A percentile compares a stretch with the other conserved stretches of the same genome.
phyloP scores from a whole-genome alignment of 2,797 vertebrate species.

The Sciaenops ocellatus region DNA sequence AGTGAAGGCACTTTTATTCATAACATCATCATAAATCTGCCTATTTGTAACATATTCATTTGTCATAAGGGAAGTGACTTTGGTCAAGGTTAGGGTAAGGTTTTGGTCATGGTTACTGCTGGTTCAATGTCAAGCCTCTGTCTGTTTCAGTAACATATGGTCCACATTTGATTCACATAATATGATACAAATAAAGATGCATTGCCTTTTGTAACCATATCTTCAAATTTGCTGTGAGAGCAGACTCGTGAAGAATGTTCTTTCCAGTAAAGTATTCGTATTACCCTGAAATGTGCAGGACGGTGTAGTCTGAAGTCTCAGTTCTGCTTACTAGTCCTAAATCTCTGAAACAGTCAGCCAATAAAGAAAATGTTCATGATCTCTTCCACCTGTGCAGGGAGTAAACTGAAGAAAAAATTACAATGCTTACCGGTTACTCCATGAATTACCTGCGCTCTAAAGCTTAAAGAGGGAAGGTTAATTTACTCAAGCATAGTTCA shows the following conservation, averaged over 20 bases:
- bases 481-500: conserved; percentile 34
- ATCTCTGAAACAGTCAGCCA: conserved; percentile 40
- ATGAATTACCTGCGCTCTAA: conserved; percentile 8
- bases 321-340: conserved; percentile 39
- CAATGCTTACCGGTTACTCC: conserved; percentile 16
- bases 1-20: conserved; percentile 2
- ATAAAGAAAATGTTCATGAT: conserved; percentile 40
- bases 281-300: conserved; percentile 46
- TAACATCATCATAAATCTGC: conserved; percentile 12
- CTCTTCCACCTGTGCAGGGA: conserved; percentile 39
- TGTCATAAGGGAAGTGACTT: conserved; percentile 1
- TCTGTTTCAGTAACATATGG: conserved; percentile 53
- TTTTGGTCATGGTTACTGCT: conserved; percentile 34
- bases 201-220: conserved; percentile 57
- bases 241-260: conserved; percentile 37
- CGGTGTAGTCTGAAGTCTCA: conserved; percentile 38
- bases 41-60: conserved; percentile 38
- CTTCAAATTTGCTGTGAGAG: conserved; percentile 36
- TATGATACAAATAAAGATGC: conserved; percentile 66
- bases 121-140: conserved; percentile 32
- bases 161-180: conserved; percentile 65
- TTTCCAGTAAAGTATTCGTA: conserved; percentile 46
- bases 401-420: conserved; percentile 30
- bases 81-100: conserved; percentile 21
- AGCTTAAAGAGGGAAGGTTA: conserved; percentile 18